Conservation (phyloP, 64 coral and sea anemone genomes). For the Acropora yongei region DNA sequence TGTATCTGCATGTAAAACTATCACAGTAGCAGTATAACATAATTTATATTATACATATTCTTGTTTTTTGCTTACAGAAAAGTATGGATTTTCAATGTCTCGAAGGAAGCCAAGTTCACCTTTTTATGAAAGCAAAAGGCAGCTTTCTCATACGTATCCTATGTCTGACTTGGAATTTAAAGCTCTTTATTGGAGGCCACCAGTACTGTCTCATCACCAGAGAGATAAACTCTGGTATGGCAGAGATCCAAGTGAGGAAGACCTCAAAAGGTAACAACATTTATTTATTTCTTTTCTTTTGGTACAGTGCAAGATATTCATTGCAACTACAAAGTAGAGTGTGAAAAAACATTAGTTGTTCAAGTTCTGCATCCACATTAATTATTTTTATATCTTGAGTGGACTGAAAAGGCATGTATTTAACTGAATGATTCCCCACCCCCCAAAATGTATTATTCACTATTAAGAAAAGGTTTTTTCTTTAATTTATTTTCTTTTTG, state of each 20-base stretch:
- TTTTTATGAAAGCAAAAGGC: conserved; percentile 42
- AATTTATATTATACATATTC: background rate
- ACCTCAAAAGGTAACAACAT: conserved; percentile 10
- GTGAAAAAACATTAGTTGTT: too few species aligned
- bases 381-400: too few species aligned
- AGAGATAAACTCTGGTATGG: background rate
- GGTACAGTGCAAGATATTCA: too few species aligned
- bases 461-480: too few species aligned
- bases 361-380: too few species aligned
- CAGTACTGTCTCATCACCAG: background rate
- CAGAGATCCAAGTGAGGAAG: conserved; percentile 4
- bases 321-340: too few species aligned
- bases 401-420: too few species aligned
- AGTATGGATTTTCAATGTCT: background rate
- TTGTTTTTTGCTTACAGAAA: background rate
- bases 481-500: background rate
- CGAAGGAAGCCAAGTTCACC: conserved; percentile 25
- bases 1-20: too few species aligned
- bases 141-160: conserved; percentile 46
- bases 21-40: too few species aligned
- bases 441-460: too few species aligned
- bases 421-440: too few species aligned
- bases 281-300: too few species aligned
- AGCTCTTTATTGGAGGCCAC: conserved; percentile 53
- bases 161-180: conserved; percentile 56